Percentiles rank a stretch among this genome's conserved stretches.
phyloP scores from a whole-genome alignment of 2,113 vertebrate species.

The Sphyrna mokarran region DNA sequence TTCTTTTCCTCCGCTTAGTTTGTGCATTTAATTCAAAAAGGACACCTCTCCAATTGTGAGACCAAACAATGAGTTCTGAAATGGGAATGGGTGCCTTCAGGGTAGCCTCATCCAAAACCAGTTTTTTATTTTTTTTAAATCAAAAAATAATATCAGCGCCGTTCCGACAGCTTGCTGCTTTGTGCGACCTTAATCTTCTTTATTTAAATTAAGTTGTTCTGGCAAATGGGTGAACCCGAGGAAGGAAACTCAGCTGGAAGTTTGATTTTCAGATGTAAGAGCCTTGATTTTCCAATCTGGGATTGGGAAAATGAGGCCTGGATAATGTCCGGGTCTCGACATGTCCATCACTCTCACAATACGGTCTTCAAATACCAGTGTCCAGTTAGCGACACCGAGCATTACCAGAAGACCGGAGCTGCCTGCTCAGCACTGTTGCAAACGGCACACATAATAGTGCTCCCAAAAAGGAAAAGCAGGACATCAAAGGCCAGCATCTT shows the following conservation, averaged over 20 bases:
- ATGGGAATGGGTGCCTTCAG: background rate
- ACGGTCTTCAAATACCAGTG: background rate
- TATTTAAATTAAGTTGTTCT: background rate
- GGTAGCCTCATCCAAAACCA: background rate
- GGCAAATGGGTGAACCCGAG: background rate
- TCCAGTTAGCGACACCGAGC: background rate
- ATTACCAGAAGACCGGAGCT: background rate
- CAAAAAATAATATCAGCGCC: background rate
- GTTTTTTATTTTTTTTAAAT: background rate
- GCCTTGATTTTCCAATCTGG: background rate
- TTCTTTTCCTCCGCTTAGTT: slow-evolving; percentile 40
- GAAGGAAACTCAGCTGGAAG: background rate
- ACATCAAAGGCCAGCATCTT: no score
- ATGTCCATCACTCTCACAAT: background rate
- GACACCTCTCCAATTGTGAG: background rate
- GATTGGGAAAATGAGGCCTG: background rate
- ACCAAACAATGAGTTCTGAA: background rate
- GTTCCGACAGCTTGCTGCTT: background rate
- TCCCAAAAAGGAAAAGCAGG: no score
- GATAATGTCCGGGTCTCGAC: background rate
- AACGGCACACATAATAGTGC: no score
- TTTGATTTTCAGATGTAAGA: background rate
- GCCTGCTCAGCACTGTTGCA: no score
- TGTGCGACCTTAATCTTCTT: background rate
- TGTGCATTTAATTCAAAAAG: slow-evolving; percentile 39